These are phyloP conservation scores for Mactromeris polynyma DNA, from an alignment of 2,888 invertebrate species.

Conservation along the genomic window DNA sequence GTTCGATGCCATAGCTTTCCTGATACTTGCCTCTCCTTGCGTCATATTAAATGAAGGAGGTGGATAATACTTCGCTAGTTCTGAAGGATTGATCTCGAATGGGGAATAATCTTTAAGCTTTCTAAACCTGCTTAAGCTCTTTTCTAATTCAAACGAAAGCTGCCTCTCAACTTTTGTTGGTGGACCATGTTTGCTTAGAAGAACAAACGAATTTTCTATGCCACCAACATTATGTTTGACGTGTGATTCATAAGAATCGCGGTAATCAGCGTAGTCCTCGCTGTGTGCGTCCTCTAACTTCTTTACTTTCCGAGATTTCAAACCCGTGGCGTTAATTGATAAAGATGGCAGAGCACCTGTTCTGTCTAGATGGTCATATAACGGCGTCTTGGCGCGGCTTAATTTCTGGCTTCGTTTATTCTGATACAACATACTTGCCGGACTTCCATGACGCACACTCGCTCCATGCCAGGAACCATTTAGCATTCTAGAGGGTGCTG, in stretches of 20 bases:
- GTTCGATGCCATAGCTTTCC: constrained; percentile 70
- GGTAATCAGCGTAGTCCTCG: constrained; percentile 65
- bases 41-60: constrained; percentile 69
- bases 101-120: constrained; percentile 77
- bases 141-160: constrained; percentile 75
- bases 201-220: constrained; percentile 76
- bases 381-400: constrained; percentile 65
- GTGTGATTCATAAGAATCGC: constrained; percentile 51
- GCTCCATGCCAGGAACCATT: constrained; percentile 50
- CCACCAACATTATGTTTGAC: constrained; percentile 74
- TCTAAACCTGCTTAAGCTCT: constrained; percentile 75
- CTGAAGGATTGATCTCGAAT: constrained; percentile 71
- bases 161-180: constrained; percentile 79
- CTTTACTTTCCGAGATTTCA: constrained; percentile 54
- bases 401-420: constrained; percentile 5
- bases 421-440: constrained; percentile 62
- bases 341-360: constrained; percentile 73
- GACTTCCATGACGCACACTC: constrained; percentile 61
- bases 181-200: constrained; percentile 75
- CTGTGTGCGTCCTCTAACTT: constrained; percentile 53
- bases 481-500: constrained; percentile 40
- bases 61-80: constrained; percentile 73
- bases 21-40: constrained; percentile 70
- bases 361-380: constrained; percentile 74
- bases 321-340: constrained; percentile 63